Evolutionary conservation across 2,797 vertebrate genomes (phyloP), one percentile per base, ranked within the genome.

Genomic region (Pempheris klunzingeri): DNA sequence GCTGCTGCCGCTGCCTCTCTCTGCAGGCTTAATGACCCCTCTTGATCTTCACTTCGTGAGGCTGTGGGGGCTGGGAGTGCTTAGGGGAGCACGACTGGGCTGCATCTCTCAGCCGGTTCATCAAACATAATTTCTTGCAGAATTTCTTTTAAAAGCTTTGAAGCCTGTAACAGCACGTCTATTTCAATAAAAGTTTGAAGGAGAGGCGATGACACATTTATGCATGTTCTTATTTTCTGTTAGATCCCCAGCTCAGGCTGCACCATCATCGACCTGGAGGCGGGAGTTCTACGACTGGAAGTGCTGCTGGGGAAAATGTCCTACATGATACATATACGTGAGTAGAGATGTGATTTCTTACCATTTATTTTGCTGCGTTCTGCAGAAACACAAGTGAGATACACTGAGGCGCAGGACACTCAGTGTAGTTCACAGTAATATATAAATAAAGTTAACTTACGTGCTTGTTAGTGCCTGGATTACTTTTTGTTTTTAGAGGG

Each of bases 281-380:
- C 86, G 3, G 92, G 91, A 38, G 92, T 84, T 53, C 90, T 99
- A 58, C 95, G 96, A 71, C 86, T 94, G 50, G 97, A 99, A 81
- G 90, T 95, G 50, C 82, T 96, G 6, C 26, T 98, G 69, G 96
- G 94, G 67, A 95, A 97, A 78, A 90, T 95, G 92, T 99, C 96
- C 0, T 99, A 97, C 88, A 92, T 99, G 81, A 71, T 99, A 39
- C 92, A 96, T 90, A 65, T 97, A 82, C 88, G 98, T 99, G 90
- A 94, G 98, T 95, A 72, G 3, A 70, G 3, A 22, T 4, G 7
- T 9, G 15, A 2, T 13, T 67, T n/a, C 49, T 11, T 57, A 18
- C 1, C 5, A 39, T 58, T 53, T 8, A 13, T 32, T 30, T 28
- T 14, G 2, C 28, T 24, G 8, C 38, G 1, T 4, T 55, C 7